These are phyloP conservation scores for Mastomys natalensis DNA, from an alignment of 2,113 vertebrate genomes.

Conservation along the genomic window DNA sequence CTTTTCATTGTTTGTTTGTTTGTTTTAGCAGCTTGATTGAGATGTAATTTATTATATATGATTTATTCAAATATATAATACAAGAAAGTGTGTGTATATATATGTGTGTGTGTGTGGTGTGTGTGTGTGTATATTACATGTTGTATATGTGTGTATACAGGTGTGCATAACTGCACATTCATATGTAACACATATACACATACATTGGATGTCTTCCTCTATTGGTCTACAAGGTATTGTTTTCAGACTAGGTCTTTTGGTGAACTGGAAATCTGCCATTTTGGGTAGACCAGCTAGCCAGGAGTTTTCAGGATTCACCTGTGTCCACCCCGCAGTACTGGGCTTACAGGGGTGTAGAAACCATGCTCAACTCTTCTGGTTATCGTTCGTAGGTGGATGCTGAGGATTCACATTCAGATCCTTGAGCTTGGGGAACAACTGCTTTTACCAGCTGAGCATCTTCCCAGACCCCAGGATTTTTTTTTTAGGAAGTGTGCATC, in stretches of 20 bases:
- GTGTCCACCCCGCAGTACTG: background rate
- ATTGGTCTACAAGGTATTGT: background rate
- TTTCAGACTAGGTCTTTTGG: background rate
- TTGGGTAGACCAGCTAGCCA: background rate
- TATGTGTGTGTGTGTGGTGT: no score
- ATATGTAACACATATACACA: no score
- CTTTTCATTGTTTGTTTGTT: constrained; percentile 3
- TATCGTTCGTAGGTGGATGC: background rate
- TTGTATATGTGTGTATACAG: no score
- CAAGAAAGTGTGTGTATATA: background rate
- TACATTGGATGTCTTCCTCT: background rate
- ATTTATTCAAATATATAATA: constrained; percentile 7
- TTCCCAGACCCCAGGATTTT: background rate
- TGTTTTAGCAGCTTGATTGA: constrained; percentile 38
- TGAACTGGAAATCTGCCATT: background rate
- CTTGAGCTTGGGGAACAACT: background rate
- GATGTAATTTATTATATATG: background rate
- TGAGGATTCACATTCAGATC: background rate
- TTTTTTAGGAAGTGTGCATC: background rate
- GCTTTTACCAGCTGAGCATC: background rate
- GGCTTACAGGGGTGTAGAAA: background rate
- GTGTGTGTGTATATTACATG: no score
- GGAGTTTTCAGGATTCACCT: background rate
- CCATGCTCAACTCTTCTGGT: background rate
- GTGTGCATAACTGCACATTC: no score